A percentile compares a stretch with the other conserved stretches of the same genome.
Conservation (phyloP, 2,113 vertebrate species). For the Paratilapia polleni region DNA sequence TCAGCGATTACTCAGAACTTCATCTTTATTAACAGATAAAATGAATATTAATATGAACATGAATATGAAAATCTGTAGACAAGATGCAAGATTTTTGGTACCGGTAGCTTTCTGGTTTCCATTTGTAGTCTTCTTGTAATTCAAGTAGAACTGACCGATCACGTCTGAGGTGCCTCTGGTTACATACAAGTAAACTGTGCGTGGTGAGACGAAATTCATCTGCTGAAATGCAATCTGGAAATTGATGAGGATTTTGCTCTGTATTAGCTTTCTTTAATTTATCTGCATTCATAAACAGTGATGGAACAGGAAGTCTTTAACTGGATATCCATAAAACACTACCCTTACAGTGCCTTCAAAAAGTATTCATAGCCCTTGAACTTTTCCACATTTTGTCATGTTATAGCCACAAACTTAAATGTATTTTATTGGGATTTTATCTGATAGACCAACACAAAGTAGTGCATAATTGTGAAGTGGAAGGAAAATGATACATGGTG, state of each 20-base stretch:
- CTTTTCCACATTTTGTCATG: no score
- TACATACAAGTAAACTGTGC: not conserved
- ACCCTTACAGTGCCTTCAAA: no score
- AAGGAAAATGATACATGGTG: no score
- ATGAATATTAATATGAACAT: no score
- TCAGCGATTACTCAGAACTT: not conserved
- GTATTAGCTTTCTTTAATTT: not conserved
- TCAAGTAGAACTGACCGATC: not conserved
- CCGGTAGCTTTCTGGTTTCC: not conserved
- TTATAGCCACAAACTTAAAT: no score
- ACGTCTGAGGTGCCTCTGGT: not conserved
- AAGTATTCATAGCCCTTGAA: no score
- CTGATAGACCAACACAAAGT: no score
- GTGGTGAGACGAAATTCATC: not conserved
- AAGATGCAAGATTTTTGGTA: not conserved
- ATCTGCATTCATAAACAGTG: not conserved
- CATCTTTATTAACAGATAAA: not conserved
- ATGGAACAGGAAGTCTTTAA: not conserved
- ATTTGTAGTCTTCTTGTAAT: not conserved
- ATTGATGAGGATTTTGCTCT: not conserved
- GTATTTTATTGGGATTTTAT: no score
- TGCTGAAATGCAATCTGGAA: not conserved
- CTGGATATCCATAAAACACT: no score
- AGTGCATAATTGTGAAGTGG: no score
- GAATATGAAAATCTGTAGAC: not conserved